Conservation (phyloP, 2,888 invertebrate species). For the Archaeoteleia sp. region DNA sequence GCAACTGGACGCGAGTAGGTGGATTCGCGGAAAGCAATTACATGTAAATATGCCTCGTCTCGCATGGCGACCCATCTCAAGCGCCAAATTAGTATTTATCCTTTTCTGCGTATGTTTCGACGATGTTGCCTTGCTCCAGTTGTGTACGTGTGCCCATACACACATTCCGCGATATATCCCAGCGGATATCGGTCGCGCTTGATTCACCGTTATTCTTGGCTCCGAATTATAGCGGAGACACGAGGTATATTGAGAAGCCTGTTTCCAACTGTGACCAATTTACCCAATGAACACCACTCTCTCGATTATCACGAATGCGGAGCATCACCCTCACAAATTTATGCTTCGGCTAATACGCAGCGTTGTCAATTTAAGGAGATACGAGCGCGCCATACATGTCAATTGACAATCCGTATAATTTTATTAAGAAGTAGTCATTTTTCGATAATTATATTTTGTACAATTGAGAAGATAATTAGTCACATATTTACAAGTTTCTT, state of each 20-base stretch:
- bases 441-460: too few relatives aligned
- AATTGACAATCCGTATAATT: too few relatives aligned
- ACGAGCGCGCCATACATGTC: too few relatives aligned
- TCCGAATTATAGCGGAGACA: constrained; percentile 33
- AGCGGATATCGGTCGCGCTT: constrained; percentile 48
- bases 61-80: constrained; percentile 66
- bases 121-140: constrained; percentile 53
- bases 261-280: constrained; percentile 50
- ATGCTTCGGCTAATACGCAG: constrained; percentile 18
- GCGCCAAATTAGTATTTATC: constrained; percentile 64
- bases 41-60: constrained; percentile 69
- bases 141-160: constrained; percentile 32
- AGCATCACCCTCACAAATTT: constrained; percentile 23
- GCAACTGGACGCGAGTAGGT: constrained; percentile 69
- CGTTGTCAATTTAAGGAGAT: constrained; percentile 2
- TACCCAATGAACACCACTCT: constrained; percentile 36
- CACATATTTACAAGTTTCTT: too few relatives aligned
- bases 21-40: constrained; percentile 72
- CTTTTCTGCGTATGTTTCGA: constrained; percentile 57
- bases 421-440: too few relatives aligned
- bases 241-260: constrained; percentile 38
- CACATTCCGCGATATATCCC: constrained; percentile 37
- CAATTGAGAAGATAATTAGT: too few relatives aligned
- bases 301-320: constrained; percentile 29
- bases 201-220: constrained; percentile 50